Base-by-base conservation (phyloP, 2,797 vertebrate species). In the Mareca strepera region DNA sequence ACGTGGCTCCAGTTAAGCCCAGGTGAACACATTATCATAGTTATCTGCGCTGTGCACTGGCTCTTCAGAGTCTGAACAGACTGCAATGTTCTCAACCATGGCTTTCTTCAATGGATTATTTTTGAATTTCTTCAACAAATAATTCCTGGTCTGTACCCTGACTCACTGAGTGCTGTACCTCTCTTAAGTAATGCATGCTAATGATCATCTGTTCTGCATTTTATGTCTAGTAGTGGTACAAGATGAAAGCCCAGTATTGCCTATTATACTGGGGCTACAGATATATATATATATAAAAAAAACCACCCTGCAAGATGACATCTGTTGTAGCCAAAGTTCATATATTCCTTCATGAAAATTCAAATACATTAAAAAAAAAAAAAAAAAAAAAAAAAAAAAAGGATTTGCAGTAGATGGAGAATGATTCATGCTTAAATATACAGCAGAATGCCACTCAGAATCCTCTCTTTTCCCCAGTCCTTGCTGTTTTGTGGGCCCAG, bases 391-490 rank as follows among this genome's bases (percentile, higher is more conserved):
- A 28, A 92, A 58, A 44, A 72, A 23, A 55, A 25, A 74, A 20
- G 39, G 22, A 46, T 92, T 88, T 84, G 77, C 85, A 90, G 73
- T 93, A 95, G 82, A 76, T 66, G 76, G 72, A 86, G 90, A 74
- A 97, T 95, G 96, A 97, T 95, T 97, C 96, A 96, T n/a, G 5
- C 58, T 93, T 94, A 93, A 95, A 88, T 83, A 87, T 62, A 80
- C 82, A 93, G 79, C 87, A 69, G 66, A 93, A 92, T 85, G 84
- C 64, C 86, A 88, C 85, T 94, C 70, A 62, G 26, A 94, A 92
- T 62, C 75, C 63, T 91, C 58, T 87, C 86, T 92, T 91, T 87
- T 87, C 74, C 78, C 60, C 25, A 56, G 52, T 80, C 58, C 56
- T 91, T 56, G 56, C 70, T 80, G 78, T 11, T 93, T 41, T 72